Percentiles rank a stretch among this genome's conserved stretches.
Evolutionary conservation across 2,797 vertebrate genomes (phyloP).

Genomic region (Fringilla coelebs): DNA sequence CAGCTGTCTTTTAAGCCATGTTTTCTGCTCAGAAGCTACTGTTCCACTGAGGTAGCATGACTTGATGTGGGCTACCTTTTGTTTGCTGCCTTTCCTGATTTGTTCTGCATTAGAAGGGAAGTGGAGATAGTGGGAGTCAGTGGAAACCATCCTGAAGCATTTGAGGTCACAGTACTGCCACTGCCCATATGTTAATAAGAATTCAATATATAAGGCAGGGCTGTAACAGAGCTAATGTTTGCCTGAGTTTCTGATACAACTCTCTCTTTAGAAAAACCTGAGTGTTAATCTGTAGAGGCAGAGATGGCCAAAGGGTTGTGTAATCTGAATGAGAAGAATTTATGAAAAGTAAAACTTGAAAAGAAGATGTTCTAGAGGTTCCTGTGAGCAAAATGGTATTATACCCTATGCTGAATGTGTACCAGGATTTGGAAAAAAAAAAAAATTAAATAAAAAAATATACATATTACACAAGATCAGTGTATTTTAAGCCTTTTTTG

Average conservation of each 20-base stretch:
- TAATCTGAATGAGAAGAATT: not conserved
- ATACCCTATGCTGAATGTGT: accelerated
- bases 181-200: not conserved
- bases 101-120: not conserved
- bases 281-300: not conserved
- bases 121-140: not conserved
- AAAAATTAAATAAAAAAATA: not conserved
- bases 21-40: conserved; percentile 10
- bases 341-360: not conserved
- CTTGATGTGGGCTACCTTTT: not conserved
- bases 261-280: not conserved
- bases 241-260: not conserved
- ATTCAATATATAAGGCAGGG: not conserved
- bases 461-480: not conserved
- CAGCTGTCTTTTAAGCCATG: not conserved
- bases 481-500: not conserved
- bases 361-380: not conserved
- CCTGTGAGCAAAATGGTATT: not conserved
- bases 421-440: not conserved
- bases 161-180: not conserved
- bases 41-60: not conserved
- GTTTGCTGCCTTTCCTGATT: not conserved
- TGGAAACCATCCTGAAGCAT: not conserved
- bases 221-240: not conserved
- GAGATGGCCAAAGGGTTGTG: not conserved